Conservation (phyloP, 2,797 vertebrate genomes). For the Pipistrellus pipistrellus region DNA sequence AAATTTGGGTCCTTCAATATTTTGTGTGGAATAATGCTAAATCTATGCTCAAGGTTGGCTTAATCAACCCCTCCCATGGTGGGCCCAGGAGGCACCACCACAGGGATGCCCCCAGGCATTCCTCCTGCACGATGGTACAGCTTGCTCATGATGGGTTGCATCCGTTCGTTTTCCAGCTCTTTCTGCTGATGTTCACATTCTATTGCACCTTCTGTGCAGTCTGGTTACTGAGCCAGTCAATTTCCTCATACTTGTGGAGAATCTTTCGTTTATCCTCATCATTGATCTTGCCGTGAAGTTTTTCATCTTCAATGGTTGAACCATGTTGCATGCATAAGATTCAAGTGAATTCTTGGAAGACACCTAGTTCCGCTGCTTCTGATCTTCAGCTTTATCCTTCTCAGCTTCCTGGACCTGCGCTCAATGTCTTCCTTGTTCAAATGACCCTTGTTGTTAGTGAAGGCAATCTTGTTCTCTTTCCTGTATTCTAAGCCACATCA, state of each 20-base stretch:
- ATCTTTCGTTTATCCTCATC: conserved; percentile 88
- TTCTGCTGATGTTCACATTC: conserved; percentile 94
- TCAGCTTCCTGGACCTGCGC: conserved; percentile 95
- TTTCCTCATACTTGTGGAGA: conserved; percentile 94
- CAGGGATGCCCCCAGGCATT: conserved; percentile 94
- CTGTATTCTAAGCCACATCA: conserved; percentile 96
- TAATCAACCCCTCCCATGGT: conserved; percentile 94
- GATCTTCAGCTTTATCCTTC: conserved; percentile 94
- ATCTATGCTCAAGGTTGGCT: conserved; percentile 25
- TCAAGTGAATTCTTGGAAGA: background rate
- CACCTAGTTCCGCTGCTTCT: background rate
- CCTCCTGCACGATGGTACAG: conserved; percentile 93
- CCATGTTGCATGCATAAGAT: background rate
- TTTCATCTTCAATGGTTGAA: background rate
- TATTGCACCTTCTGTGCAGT: conserved; percentile 93
- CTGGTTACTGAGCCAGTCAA: conserved; percentile 94
- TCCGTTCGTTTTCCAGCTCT: conserved; percentile 91
- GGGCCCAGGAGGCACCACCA: conserved; percentile 91
- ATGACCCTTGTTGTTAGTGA: conserved; percentile 96
- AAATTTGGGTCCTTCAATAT: background rate
- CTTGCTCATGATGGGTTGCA: conserved; percentile 94
- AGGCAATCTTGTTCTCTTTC: conserved; percentile 96
- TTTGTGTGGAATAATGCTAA: background rate
- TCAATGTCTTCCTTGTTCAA: conserved; percentile 97
- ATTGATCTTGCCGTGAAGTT: conserved; percentile 88